Evolutionary conservation across 2,888 invertebrate genomes (phyloP).

Genomic region (Uloborus plumipes): DNA sequence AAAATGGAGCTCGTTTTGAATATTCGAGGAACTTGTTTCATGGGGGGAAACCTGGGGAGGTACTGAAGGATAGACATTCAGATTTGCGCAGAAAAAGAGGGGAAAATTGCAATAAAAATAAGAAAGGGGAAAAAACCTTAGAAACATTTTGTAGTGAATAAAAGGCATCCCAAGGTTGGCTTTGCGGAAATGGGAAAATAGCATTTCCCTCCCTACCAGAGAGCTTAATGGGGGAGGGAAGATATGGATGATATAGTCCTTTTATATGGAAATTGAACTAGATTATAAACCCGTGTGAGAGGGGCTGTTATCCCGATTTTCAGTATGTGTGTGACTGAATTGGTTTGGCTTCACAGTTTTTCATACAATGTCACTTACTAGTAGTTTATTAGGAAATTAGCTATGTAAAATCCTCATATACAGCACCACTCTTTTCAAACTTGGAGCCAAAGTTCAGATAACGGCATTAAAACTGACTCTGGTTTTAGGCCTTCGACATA

Average conservation of each 20-base stretch:
- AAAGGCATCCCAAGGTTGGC: constrained; percentile 43
- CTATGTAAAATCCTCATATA: too few species aligned
- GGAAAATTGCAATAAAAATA: constrained; percentile 9
- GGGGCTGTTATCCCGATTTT: not conserved
- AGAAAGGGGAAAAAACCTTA: constrained; percentile 6
- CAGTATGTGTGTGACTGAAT: not conserved
- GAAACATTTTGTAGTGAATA: constrained; percentile 47
- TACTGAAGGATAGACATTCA: constrained; percentile 2
- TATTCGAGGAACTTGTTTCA: constrained; percentile 36
- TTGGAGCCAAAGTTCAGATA: too few species aligned
- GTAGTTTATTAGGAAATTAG: too few species aligned
- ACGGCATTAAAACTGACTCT: too few species aligned
- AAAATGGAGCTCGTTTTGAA: constrained; percentile 21
- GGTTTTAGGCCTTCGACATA: too few species aligned
- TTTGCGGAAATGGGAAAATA: constrained; percentile 35
- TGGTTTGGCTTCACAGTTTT: not conserved
- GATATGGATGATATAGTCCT: constrained; percentile 45
- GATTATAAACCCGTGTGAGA: constrained; percentile 24
- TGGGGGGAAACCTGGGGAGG: constrained; percentile 3
- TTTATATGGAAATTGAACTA: constrained; percentile 61
- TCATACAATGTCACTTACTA: not conserved
- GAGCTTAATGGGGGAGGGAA: constrained; percentile 24
- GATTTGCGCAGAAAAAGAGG: constrained; percentile 2
- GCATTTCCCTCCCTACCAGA: constrained; percentile 18
- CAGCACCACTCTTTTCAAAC: too few species aligned